Percentiles rank a stretch among this genome's conserved stretches.
phyloP scores from a whole-genome alignment of 1,140 invertebrate genomes.

The Drosophila carrolli region DNA sequence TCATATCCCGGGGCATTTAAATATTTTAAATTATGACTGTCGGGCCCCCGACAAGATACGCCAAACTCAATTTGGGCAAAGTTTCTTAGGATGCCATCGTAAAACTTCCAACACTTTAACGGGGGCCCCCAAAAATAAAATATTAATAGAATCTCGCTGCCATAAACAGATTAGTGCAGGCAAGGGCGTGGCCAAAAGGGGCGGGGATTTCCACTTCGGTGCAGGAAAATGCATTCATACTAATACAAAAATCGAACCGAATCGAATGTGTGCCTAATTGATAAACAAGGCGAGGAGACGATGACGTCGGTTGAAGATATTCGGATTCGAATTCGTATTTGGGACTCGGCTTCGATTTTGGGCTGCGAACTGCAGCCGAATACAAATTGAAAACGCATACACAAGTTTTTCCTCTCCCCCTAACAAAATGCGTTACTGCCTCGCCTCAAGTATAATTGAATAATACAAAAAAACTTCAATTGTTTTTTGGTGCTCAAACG shows the following conservation, averaged over 20 bases:
- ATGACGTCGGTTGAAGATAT: conserved; percentile 10
- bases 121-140: conserved; percentile 22
- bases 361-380: conserved; percentile 13
- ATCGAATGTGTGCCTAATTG: conserved; percentile 70
- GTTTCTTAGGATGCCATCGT: conserved; percentile 36
- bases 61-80: conserved; percentile 47
- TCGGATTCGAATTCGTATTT: conserved; percentile 13
- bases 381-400: conserved; percentile 43
- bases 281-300: conserved; percentile 66
- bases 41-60: conserved; percentile 22
- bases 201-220: conserved; percentile 5
- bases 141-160: conserved; percentile 74
- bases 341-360: conserved; percentile 19
- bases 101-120: conserved; percentile 77
- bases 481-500: conserved; percentile 50
- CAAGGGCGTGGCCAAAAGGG: conserved; percentile 5
- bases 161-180: conserved; percentile 76
- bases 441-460: conserved; percentile 64
- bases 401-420: conserved; percentile 14
- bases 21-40: conserved; percentile 57
- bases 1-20: conserved; percentile 60
- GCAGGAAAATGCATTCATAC: conserved; percentile 48
- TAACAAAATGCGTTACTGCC: conserved; percentile 14
- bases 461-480: conserved; percentile 71
- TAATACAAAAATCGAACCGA: conserved; percentile 40